Evolutionary conservation across 2,797 vertebrate genomes (phyloP).

Genomic region (Catamblyrhynchus diadema): DNA sequence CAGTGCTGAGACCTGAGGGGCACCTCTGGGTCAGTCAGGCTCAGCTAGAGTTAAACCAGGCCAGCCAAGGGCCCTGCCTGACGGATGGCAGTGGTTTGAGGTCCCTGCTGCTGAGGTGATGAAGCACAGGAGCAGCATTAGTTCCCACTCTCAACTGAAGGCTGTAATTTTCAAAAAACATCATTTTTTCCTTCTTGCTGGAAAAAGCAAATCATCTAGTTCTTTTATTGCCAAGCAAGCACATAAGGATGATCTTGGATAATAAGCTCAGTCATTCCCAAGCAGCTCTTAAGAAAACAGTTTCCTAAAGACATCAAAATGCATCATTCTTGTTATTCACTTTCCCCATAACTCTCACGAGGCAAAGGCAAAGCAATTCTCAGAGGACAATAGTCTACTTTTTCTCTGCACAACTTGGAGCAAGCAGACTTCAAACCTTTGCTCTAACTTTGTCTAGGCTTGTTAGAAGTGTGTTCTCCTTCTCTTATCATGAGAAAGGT

Average conservation of each 20-base stretch:
- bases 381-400: neutral
- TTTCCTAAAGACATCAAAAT: slow-evolving; percentile 1
- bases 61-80: neutral
- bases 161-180: slow-evolving; percentile 37
- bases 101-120: neutral
- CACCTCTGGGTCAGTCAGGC: neutral
- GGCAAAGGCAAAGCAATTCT: neutral
- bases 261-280: neutral
- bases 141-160: neutral
- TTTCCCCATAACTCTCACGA: neutral
- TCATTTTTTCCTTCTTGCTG: slow-evolving; percentile 29
- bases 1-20: slow-evolving; percentile 33
- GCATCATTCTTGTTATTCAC: neutral
- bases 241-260: neutral
- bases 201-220: slow-evolving; percentile 24
- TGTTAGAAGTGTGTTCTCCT: neutral
- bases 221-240: neutral
- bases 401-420: neutral
- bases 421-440: neutral
- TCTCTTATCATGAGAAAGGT: neutral
- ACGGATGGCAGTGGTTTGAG: neutral
- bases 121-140: neutral
- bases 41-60: neutral
- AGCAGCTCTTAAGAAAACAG: neutral
- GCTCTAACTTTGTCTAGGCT: neutral